A percentile compares a stretch with the other conserved stretches of the same genome.
phyloP scores from a whole-genome alignment of 1,140 invertebrate genomes.

The Callitettix versicolor region DNA sequence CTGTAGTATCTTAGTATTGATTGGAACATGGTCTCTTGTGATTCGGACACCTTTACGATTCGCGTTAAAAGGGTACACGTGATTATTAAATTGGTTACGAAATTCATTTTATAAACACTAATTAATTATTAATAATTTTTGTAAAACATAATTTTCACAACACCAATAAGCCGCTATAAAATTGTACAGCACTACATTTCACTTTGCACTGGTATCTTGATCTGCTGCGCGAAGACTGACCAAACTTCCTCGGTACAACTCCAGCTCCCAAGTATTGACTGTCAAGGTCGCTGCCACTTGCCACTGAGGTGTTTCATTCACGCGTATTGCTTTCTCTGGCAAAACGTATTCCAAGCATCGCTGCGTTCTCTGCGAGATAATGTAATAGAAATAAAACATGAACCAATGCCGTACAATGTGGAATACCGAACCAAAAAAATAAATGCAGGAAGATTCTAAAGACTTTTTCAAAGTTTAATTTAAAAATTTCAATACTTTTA shows the following conservation, averaged over 20 bases:
- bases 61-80: not conserved
- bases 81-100: not conserved
- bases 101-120: no score
- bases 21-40: conserved; percentile 16
- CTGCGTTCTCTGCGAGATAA: no score
- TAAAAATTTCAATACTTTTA: no score
- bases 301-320: no score
- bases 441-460: no score
- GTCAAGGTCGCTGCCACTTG: conserved; percentile 1
- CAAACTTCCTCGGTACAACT: not conserved
- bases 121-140: no score
- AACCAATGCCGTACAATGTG: no score
- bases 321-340: no score
- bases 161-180: not conserved
- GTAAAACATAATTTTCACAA: not conserved
- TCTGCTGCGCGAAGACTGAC: not conserved
- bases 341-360: no score
- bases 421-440: no score
- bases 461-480: no score
- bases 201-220: not conserved
- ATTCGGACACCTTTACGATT: not conserved
- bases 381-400: no score
- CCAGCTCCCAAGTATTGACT: not conserved
- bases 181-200: not conserved
- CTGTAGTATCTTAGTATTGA: conserved; percentile 22